Conservation (phyloP, 2,888 invertebrate species). For the Disparrhopalites patrizii region DNA sequence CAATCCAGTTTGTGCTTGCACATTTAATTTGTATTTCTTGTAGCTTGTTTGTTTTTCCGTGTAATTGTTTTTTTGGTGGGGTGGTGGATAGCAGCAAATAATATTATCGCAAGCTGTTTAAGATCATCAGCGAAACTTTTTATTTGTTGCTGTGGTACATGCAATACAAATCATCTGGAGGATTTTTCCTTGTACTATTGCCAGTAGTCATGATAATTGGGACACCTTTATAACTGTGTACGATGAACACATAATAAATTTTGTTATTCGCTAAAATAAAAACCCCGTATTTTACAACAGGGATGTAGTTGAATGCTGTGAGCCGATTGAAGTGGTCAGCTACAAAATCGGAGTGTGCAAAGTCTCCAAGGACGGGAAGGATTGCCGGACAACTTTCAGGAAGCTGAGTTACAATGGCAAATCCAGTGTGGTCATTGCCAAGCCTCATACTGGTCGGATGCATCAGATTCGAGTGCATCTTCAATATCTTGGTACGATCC, state of each 20-base stretch:
- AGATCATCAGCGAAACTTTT: no score
- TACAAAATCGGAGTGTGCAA: constrained; percentile 96
- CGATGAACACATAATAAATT: no score
- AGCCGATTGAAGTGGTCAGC: constrained; percentile 89
- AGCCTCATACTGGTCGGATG: constrained; percentile 94
- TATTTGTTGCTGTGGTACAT: no score
- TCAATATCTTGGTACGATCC: constrained; percentile 91
- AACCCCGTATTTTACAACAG: no score
- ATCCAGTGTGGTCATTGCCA: constrained; percentile 89
- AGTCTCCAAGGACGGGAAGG: constrained; percentile 87
- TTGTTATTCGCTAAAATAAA: no score
- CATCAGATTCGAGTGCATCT: constrained; percentile 98
- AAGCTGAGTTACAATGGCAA: constrained; percentile 81
- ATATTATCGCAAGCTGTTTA: no score
- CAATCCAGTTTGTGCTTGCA: not conserved
- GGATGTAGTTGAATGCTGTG: constrained; percentile 75
- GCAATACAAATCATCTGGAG: no score
- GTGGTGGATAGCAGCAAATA: no score
- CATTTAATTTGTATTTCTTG: not conserved
- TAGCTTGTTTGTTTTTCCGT: not conserved
- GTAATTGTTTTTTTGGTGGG: no score
- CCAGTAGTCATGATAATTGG: no score
- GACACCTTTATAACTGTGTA: no score
- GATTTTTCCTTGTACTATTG: no score
- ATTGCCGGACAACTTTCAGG: constrained; percentile 86